phyloP scores from a whole-genome alignment of 1,140 invertebrate genomes.

The Lasaia peninsularis region DNA sequence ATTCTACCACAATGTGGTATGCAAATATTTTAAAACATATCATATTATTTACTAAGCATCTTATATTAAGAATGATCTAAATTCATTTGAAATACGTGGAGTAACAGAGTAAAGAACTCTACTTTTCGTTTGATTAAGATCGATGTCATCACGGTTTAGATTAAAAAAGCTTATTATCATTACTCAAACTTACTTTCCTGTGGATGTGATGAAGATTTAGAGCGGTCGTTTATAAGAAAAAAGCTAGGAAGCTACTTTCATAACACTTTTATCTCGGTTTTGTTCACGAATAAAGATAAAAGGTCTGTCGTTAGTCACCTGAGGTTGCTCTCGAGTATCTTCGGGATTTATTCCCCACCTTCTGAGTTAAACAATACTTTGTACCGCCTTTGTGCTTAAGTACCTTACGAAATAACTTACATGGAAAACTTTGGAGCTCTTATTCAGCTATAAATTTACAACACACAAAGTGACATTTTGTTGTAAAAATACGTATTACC shows the following conservation, averaged over 20 bases:
- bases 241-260: neutral
- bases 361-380: slow-evolving; percentile 14
- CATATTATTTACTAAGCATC: too few relatives aligned
- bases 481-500: neutral
- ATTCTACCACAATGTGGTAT: too few relatives aligned
- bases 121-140: too few relatives aligned
- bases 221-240: too few relatives aligned
- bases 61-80: too few relatives aligned
- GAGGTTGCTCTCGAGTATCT: slow-evolving; percentile 8
- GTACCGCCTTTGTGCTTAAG: slow-evolving; percentile 6
- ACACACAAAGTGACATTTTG: neutral
- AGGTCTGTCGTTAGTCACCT: slow-evolving; percentile 1
- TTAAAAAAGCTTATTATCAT: too few relatives aligned
- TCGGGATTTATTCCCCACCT: neutral
- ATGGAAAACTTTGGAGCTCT: slow-evolving; percentile 10
- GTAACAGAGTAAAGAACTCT: too few relatives aligned
- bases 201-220: too few relatives aligned
- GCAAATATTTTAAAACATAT: too few relatives aligned
- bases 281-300: slow-evolving; percentile 3
- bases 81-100: too few relatives aligned
- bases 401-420: neutral
- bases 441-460: neutral
- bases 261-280: slow-evolving; percentile 5
- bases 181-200: too few relatives aligned
- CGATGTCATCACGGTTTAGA: too few relatives aligned